Base-by-base conservation (phyloP, 1,140 invertebrate species). In the Drosophila nikananu region DNA sequence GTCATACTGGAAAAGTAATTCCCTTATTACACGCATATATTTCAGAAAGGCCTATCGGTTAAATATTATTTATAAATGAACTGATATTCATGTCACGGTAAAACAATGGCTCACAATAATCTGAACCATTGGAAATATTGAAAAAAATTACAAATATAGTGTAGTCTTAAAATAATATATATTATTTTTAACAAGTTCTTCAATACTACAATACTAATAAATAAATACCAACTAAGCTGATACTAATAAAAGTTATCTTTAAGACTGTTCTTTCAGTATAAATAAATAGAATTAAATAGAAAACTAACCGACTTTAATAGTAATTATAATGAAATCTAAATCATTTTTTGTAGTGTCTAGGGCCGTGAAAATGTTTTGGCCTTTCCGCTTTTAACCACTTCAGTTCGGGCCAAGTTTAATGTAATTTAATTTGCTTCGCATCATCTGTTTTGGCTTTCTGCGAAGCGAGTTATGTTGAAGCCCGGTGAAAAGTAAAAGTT, bases 401-500 rank as follows among this genome's bases (percentile, higher is more conserved):
- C 41, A 78, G 61, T 15, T 61, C 42, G 49, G 55, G 54, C 54
- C 46, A 60, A 51, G 70, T 73, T 73, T 60, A 73, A 73, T 73
- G 73, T 77, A 66, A 86, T 83, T 86, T 73, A 64, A 86, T 86
- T 86, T 68, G 70, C 61, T 58, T 67, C 63, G 60, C 77, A 74
- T 78, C 60, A 77, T 81, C 48, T 67, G 66, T 44, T 44, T 21
- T 51, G 57, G 52, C 66, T 80, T 83, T 82, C 59, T 80, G 55
- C 51, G 63, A 71, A 74, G 83, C 76, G 63, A 62, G 64, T 84
- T 73, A 71, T 66, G 76, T 79, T 76, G 51, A 64, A 51, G 77
- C 32, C 37, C 61, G 21, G 60, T 41, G 42, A 86, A 86, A 86
- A 86, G 82, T 86, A 86, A 86, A 86, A 86, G 82, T 86, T 71